These are phyloP conservation scores for Cerastis leucographa DNA, from an alignment of 2,888 invertebrate genomes.

Conservation along the genomic window DNA sequence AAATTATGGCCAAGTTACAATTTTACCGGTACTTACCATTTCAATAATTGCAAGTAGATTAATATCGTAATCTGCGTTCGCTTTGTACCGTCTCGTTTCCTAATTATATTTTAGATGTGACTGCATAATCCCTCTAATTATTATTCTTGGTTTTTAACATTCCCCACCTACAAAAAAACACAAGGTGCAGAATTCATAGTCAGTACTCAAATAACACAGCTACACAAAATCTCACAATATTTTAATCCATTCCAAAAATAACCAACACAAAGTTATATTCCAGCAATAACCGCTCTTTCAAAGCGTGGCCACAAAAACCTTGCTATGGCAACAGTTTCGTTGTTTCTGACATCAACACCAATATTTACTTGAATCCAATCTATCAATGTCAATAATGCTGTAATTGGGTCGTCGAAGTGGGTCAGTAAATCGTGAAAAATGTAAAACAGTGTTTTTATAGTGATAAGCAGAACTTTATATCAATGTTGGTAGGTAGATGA, in stretches of 20 bases:
- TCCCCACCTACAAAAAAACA: background rate
- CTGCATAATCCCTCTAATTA: background rate
- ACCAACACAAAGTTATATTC: slow-evolving; percentile 11
- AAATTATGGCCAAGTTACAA: background rate
- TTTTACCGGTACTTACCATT: background rate
- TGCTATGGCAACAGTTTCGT: slow-evolving; percentile 25
- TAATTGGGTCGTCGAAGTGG: slow-evolving; percentile 60
- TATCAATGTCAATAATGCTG: slow-evolving; percentile 64
- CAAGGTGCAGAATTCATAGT: background rate
- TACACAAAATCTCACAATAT: background rate
- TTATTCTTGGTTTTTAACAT: background rate
- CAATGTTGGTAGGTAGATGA: background rate
- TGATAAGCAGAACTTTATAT: background rate
- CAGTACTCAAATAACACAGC: background rate
- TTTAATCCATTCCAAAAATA: slow-evolving; percentile 1
- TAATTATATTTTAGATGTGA: background rate
- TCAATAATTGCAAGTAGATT: background rate
- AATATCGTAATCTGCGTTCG: no score
- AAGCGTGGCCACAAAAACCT: slow-evolving; percentile 40
- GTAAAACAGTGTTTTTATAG: slow-evolving; percentile 17
- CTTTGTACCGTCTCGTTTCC: background rate
- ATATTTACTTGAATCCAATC: slow-evolving; percentile 63
- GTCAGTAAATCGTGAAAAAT: slow-evolving; percentile 54
- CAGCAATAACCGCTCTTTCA: slow-evolving; percentile 4
- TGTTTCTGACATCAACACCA: slow-evolving; percentile 54